Conservation (phyloP, 2,888 invertebrate species). For the Seira musarum region DNA sequence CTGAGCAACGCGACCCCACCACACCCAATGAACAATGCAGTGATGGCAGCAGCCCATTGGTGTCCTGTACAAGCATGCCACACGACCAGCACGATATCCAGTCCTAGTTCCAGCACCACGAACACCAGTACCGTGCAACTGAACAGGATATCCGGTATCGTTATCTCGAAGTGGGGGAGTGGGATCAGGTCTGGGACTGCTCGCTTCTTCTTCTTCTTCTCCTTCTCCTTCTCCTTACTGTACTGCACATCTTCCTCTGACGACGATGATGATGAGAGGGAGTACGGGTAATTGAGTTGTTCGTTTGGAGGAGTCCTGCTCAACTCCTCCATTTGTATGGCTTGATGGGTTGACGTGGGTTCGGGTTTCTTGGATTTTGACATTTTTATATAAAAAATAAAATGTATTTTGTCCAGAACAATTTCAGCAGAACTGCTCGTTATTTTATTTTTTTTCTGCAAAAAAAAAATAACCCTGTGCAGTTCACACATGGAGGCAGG, state of each 20-base stretch:
- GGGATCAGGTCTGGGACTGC: background rate
- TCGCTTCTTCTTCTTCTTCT: no score
- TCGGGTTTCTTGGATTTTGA: no score
- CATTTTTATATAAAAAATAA: background rate
- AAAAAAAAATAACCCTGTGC: no score
- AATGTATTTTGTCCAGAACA: no score
- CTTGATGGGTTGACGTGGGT: background rate
- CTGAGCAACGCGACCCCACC: slow-evolving; percentile 59
- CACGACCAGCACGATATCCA: slow-evolving; percentile 50
- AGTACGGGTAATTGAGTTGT: no score
- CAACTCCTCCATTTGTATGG: background rate
- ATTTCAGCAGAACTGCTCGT: no score
- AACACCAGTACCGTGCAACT: background rate
- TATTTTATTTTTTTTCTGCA: no score
- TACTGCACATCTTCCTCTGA: no score
- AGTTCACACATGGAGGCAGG: no score
- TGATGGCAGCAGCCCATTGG: slow-evolving; percentile 63
- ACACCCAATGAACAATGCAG: slow-evolving; percentile 36
- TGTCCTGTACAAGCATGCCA: slow-evolving; percentile 49
- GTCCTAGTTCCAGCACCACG: slow-evolving; percentile 39
- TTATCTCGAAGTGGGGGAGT: background rate
- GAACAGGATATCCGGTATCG: slow-evolving; percentile 8
- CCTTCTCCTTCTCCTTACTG: no score
- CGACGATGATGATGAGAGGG: background rate
- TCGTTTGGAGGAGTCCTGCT: background rate